Percentiles rank a stretch among this genome's conserved stretches.
Evolutionary conservation across 2,797 vertebrate genomes (phyloP).

Genomic region (Manis pentadactyla): DNA sequence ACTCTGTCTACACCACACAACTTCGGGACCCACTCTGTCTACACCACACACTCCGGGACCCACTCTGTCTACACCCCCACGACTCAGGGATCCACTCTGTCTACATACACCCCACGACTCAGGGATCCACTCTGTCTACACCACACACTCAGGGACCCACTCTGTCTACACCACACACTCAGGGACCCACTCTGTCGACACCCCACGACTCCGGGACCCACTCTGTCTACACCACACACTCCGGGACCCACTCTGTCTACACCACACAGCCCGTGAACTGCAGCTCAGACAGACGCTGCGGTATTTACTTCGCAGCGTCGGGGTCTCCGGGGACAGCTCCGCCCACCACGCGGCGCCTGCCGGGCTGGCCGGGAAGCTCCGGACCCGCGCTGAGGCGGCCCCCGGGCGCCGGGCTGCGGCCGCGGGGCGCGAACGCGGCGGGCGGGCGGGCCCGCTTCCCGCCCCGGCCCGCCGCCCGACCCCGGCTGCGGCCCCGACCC

Average conservation of each 20-base stretch:
- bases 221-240: neutral
- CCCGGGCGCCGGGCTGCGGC: neutral
- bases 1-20: neutral
- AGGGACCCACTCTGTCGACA: accelerated
- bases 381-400: neutral
- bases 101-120: too few species aligned
- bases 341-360: slow-evolving; percentile 62
- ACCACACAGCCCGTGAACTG: too few species aligned
- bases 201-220: too few species aligned
- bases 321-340: neutral
- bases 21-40: neutral
- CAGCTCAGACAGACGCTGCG: neutral
- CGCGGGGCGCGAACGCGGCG: neutral
- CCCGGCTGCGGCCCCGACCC: neutral
- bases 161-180: accelerated
- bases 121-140: neutral
- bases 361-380: neutral
- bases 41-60: neutral
- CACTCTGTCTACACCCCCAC: neutral
- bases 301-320: neutral
- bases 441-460: neutral
- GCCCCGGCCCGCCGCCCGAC: neutral
- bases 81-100: accelerated
- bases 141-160: neutral
- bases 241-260: neutral